Percentiles rank a stretch among this genome's conserved stretches.
Evolutionary conservation across 92 coral and sea anemone species (phyloP).

Genomic region (Palythoa caribaeorum): DNA sequence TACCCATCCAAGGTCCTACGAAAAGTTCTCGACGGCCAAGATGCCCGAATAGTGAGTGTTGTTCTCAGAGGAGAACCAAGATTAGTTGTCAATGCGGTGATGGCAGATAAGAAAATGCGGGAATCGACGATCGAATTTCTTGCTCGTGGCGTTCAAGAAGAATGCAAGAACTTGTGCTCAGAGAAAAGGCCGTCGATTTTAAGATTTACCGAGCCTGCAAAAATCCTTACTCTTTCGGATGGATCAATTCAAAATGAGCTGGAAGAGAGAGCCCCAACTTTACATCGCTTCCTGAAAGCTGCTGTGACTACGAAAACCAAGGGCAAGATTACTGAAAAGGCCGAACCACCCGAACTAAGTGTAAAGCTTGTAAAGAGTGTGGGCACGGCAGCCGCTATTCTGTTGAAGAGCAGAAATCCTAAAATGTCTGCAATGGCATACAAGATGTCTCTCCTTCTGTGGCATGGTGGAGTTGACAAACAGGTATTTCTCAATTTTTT

Average conservation of each 20-base stretch:
- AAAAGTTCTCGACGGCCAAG: constrained; percentile 16
- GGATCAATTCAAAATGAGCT: constrained; percentile 34
- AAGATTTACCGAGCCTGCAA: constrained; percentile 41
- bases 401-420: constrained; percentile 32
- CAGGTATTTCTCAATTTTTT: constrained; percentile 34
- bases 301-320: constrained; percentile 15
- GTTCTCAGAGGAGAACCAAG: constrained; percentile 1
- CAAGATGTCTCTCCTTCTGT: constrained; percentile 32
- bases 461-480: constrained; percentile 53
- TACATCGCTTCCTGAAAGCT: constrained; percentile 50
- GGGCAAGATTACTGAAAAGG: background rate
- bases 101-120: constrained; percentile 2
- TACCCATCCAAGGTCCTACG: background rate
- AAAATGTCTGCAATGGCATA: constrained; percentile 48
- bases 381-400: constrained; percentile 7
- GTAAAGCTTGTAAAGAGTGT: constrained; percentile 3
- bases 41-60: constrained; percentile 4
- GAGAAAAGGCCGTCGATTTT: constrained; percentile 44
- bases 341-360: background rate
- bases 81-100: constrained; percentile 19
- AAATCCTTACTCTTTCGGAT: constrained; percentile 34
- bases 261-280: constrained; percentile 50
- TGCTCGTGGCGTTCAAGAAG: constrained; percentile 21
- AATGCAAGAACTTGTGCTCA: constrained; percentile 54
- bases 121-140: background rate